Conservation (phyloP, 64 coral and sea anemone species). For the Montipora foliosa region DNA sequence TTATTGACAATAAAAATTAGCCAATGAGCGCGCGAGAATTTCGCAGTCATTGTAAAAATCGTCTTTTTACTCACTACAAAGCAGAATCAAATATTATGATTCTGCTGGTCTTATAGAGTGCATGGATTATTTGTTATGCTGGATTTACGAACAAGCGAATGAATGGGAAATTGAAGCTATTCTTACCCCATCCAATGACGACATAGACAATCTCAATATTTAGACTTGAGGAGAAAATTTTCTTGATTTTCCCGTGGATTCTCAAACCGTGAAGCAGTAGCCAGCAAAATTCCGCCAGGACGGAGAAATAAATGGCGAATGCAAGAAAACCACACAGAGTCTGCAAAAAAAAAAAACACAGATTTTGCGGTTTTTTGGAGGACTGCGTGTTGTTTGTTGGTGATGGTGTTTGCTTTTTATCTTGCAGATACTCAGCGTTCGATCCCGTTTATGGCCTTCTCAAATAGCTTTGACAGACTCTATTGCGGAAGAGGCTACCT, state of each 20-base stretch:
- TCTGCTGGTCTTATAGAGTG: no score
- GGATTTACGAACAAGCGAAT: not conserved
- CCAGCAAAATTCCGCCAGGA: slow-evolving; percentile 90
- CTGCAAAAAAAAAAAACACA: slow-evolving; percentile 8
- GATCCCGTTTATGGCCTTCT: no score
- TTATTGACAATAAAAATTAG: no score
- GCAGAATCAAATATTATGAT: no score
- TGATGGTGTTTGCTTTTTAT: no score
- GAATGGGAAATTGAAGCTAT: not conserved
- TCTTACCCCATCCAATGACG: slow-evolving; percentile 84
- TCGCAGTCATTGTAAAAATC: not conserved
- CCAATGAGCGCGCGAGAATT: no score
- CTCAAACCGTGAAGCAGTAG: slow-evolving; percentile 87
- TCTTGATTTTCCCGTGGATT: slow-evolving; percentile 93
- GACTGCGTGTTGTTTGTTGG: no score
- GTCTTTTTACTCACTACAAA: no score
- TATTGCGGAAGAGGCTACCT: no score
- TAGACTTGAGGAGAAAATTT: slow-evolving; percentile 78
- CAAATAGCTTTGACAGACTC: no score
- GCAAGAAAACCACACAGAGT: slow-evolving; percentile 81
- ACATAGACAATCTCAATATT: slow-evolving; percentile 90
- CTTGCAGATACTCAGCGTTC: no score
- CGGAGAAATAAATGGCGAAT: slow-evolving; percentile 77
- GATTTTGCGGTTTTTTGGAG: not conserved
- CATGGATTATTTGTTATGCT: no score